Base-by-base conservation (phyloP, 2,888 invertebrate species). In the Torymus aiolomorphi region DNA sequence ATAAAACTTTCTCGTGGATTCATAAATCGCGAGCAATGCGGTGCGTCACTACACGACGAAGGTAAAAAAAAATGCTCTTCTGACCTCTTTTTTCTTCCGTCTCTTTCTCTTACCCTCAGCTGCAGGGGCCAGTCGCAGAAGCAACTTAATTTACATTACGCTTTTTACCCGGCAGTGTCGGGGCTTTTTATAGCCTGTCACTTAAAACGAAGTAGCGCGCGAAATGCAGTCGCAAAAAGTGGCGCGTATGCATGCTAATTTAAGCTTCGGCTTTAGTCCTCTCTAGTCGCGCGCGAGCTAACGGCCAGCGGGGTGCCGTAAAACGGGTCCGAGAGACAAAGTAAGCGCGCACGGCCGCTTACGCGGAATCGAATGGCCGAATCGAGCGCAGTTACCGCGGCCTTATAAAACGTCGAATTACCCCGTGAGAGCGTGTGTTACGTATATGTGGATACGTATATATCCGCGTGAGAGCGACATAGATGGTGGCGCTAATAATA, bases 391-490 rank as follows among this genome's bases (percentile, higher is more conserved):
- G 56, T 57, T 72, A 63, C 13, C 74, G 42, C 42, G 56, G 56
- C 31, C 56, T 42, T 74, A 74, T 73, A 56, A 73, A 73, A 63
- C 18, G 61, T 20, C 56, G 63, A 63, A 65, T 73, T 65, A 52
- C 56, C 1, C 31, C 24, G 16, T 10, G 31, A 24, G n/a, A 42
- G 42, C 8, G 42, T 10, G 8, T 8, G 31, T 20, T 42, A 42
- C n/a, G n/a, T 42, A 42, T 42, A 20, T 20, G 2, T 20, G 20
- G 20, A 20, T 20, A 20, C 20, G 20, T 20, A 20, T 20, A 20
- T 20, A 20, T 20, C 20, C 20, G 1, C 20, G 20, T 20, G 20
- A 20, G 20, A 42, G 42, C 42, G 42, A 42, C 42, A 42, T 42
- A 8, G 8, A 42, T 42, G 42, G 8, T 42, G 42, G 42, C 8